Evolutionary conservation across 2,113 vertebrate species (phyloP), one percentile per base, ranked within the genome.

Genomic region (Numida meleagris): DNA sequence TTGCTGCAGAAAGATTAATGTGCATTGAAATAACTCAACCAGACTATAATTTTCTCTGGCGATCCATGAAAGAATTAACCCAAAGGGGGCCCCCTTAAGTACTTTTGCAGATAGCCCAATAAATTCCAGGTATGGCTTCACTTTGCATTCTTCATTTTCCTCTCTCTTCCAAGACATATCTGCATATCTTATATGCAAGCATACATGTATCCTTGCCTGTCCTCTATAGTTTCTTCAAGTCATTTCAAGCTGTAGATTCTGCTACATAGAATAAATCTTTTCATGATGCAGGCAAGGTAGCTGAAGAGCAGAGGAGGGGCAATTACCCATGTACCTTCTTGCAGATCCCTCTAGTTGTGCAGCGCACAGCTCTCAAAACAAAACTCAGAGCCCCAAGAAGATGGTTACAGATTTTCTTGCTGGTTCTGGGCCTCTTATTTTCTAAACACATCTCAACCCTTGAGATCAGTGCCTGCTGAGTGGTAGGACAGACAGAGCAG

Each of bases 41-140:
- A 94, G 87, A 68, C 76, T 91, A 61, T 75, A 70, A 89, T 80
- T 95, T 96, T 88, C 84, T 86, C 68, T 94, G 94, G 87, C 5
- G 6, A 82, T 58, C 46, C 61, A 78, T 82, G 90, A 88, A 95
- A 93, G 80, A 77, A 93, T 90, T 91, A 94, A 88, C 62, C 71
- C 66, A 90, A 82, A 96, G 68, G 65, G 89, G 89, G 88, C 82
- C 79, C 75, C 66, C 61, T 93, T 89, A 95, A 96, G 91, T 83
- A 91, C 62, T 96, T 95, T 91, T 92, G 76, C 85, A 94, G 84
- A 80, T 91, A 90, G 73, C 33, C 68, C 89, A 34, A 40, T 75
- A 63, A 76, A 95, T 95, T 93, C 93, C 86, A 92, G 85, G 38
- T 93, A 95, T 72, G 14, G 57, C 51, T 94, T 90, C 7, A 0